Conservation (phyloP, 2,888 invertebrate species). For the Saturnia pavonia region DNA sequence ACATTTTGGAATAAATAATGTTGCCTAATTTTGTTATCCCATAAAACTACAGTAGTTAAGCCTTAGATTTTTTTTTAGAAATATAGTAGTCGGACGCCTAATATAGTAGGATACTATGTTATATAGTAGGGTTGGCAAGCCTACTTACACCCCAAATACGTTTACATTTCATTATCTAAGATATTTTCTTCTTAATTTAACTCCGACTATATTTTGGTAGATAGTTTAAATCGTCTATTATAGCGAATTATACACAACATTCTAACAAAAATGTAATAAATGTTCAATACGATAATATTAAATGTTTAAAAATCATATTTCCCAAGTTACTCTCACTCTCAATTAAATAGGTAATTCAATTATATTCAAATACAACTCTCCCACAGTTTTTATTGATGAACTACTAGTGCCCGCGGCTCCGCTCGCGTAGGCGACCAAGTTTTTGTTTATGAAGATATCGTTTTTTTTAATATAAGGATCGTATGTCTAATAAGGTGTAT, state of each 20-base stretch:
- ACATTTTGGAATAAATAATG: too few species aligned
- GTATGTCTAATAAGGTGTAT: constrained; percentile 31
- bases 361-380: constrained; percentile 61
- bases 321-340: constrained; percentile 63
- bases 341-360: constrained; percentile 47
- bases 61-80: too few species aligned
- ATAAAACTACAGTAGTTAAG: too few species aligned
- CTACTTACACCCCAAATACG: not conserved
- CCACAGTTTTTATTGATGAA: constrained; percentile 51
- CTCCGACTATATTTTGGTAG: not conserved
- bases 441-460: too few species aligned
- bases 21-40: too few species aligned
- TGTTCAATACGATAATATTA: not conserved
- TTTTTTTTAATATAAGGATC: too few species aligned
- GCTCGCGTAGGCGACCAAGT: too few species aligned
- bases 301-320: constrained; percentile 38
- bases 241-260: not conserved
- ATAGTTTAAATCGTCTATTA: not conserved
- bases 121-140: too few species aligned
- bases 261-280: not conserved
- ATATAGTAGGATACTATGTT: too few species aligned
- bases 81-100: too few species aligned
- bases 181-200: not conserved
- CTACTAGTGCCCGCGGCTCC: too few species aligned
- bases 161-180: not conserved